Conservation (phyloP, 2,888 invertebrate genomes). For the Synanthedon vespiformis region DNA sequence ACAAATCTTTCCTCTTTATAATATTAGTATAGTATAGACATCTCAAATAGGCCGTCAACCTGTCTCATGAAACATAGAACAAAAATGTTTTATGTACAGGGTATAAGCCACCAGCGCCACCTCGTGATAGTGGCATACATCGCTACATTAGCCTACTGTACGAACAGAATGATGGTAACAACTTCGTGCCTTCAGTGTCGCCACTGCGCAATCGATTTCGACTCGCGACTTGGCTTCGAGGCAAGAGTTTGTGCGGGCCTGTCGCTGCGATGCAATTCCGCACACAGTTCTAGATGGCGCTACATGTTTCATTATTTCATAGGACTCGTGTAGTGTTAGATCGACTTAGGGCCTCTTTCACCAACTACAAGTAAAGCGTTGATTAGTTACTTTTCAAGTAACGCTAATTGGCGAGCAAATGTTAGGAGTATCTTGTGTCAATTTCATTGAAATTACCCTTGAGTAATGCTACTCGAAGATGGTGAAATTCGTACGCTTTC, state of each 20-base stretch:
- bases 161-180: constrained; percentile 57
- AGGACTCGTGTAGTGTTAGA: neutral
- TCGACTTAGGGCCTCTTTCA: neutral
- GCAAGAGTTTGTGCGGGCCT: constrained; percentile 55
- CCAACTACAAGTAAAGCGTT: too few relatives aligned
- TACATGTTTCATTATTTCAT: constrained; percentile 1
- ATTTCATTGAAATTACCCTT: too few relatives aligned
- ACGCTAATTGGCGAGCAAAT: too few relatives aligned
- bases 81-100: constrained; percentile 20
- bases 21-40: too few relatives aligned
- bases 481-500: too few relatives aligned
- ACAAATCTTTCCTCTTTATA: too few relatives aligned
- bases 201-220: constrained; percentile 38
- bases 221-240: constrained; percentile 49
- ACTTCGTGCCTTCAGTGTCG: constrained; percentile 48
- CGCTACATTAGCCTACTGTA: constrained; percentile 55
- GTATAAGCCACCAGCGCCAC: constrained; percentile 59
- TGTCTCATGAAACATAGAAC: too few relatives aligned
- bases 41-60: too few relatives aligned
- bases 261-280: constrained; percentile 50
- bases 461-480: too few relatives aligned
- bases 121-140: constrained; percentile 53
- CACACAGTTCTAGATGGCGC: constrained; percentile 48
- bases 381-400: too few relatives aligned
- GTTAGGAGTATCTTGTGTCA: too few relatives aligned